Base-by-base conservation (phyloP, 1,140 invertebrate species). In the Carposina sasakii region DNA sequence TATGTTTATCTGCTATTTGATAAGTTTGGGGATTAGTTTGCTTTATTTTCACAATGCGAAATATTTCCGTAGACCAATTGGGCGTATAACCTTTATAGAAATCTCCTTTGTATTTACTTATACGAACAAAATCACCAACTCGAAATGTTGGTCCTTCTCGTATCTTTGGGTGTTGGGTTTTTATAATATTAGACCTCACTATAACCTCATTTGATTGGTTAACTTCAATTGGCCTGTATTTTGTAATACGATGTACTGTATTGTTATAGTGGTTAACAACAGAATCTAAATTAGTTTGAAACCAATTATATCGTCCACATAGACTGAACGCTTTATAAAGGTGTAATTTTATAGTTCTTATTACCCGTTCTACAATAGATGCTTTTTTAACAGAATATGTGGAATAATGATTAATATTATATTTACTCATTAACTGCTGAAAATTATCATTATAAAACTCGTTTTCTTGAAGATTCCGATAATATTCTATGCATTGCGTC, bases 331-430 rank as follows among this genome's bases (percentile, higher is more conserved):
- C 43, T 58, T 62, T 71, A 57, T 60, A 87, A 57, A 86, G 69
- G 56, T 65, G 75, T 4, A 44, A 55, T 67, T 85, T 86, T 26
- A 87, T 45, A 9, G 76, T 86, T 48, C 75, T 48, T 61, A 84
- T 83, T 33, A 85, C 81, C 41, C 85, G 37, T 67, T 87, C 85
- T 36, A 74, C 68, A 42, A 86, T 67, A 20, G 69, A 62, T 20
- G 79, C 79, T 71, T 87, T 88, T 20, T 71, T 65, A 24, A 57
- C 54, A 48, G 58, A 69, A 61, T 67, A 79, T 26, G 81, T 85
- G 3, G 65, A 77, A 61, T 83, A 86, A 51, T 83, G 62, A 54
- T 84, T 72, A 28, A 87, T 76, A 10, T 69, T 55, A 56, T 68
- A 55, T 39, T 54, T 56, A 55, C 63, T 48, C 54, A 79, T 67